Percentiles rank a stretch among this genome's conserved stretches.
phyloP scores from a whole-genome alignment of 2,113 vertebrate species.

The Pundamilia nyererei region DNA sequence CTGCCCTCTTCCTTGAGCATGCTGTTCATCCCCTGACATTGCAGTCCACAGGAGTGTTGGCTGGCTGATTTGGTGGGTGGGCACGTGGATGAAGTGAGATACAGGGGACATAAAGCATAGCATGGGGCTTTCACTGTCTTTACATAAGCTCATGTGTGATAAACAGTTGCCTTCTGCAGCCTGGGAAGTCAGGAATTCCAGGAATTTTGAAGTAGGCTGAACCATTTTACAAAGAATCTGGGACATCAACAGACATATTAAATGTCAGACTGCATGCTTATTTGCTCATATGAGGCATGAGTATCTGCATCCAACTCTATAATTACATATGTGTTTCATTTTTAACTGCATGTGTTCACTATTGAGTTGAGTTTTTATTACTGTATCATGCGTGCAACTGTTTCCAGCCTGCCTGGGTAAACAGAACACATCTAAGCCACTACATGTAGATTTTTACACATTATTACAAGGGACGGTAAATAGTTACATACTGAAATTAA shows the following conservation, averaged over 20 bases:
- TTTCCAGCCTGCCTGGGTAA: background rate
- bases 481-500: background rate
- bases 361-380: background rate
- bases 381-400: background rate
- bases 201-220: conserved; percentile 23
- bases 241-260: conserved; percentile 3
- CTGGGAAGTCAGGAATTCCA: conserved; percentile 36
- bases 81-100: conserved; percentile 7
- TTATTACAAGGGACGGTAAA: background rate
- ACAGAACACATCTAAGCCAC: rapidly evolving
- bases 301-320: background rate
- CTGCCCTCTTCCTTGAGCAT: conserved; percentile 50
- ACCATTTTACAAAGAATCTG: conserved; percentile 10
- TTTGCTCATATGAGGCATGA: background rate
- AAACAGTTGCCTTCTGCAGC: conserved; percentile 12
- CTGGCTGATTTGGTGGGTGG: conserved; percentile 16
- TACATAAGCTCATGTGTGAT: conserved; percentile 23
- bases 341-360: background rate
- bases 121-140: conserved; percentile 12
- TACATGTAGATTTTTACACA: background rate
- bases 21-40: conserved; percentile 43
- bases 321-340: background rate
- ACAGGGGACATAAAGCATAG: conserved; percentile 20
- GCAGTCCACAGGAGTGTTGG: conserved; percentile 7
- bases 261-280: background rate